phyloP scores from a whole-genome alignment of 2,888 invertebrate species.

The Volucella bombylans region DNA sequence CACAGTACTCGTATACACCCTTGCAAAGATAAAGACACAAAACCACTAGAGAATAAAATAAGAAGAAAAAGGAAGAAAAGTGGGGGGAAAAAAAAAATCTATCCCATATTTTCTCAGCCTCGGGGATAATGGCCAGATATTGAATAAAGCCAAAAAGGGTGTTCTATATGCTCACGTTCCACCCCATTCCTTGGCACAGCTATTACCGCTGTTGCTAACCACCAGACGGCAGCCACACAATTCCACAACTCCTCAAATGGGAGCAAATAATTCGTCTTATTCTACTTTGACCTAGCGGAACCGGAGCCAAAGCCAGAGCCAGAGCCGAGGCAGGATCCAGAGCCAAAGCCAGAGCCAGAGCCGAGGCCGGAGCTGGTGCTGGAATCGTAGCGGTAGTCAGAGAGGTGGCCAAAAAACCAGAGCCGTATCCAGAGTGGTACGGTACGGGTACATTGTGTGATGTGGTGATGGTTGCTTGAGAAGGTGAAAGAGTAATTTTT shows the following conservation, averaged over 20 bases:
- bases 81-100: conserved; percentile 28
- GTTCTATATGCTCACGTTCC: conserved; percentile 40
- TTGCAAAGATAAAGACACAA: conserved; percentile 3
- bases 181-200: conserved; percentile 13
- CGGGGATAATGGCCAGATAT: conserved; percentile 67
- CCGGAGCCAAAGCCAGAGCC: conserved; percentile 17
- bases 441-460: no score
- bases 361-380: not conserved
- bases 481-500: conserved; percentile 31
- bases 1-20: not conserved
- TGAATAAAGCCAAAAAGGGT: conserved; percentile 67
- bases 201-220: conserved; percentile 37
- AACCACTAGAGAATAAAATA: conserved; percentile 35
- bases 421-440: no score
- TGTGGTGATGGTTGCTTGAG: conserved; percentile 29
- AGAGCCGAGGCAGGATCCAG: no score
- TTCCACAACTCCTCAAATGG: conserved; percentile 53
- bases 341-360: no score
- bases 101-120: conserved; percentile 68
- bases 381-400: no score
- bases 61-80: conserved; percentile 10
- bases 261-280: conserved; percentile 69
- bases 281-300: conserved; percentile 40
- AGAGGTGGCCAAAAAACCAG: no score
- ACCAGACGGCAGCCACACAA: conserved; percentile 51